Evolutionary conservation across 2,888 invertebrate species (phyloP), one percentile per base, ranked within the genome.

Genomic region (Brenthis hecate): DNA sequence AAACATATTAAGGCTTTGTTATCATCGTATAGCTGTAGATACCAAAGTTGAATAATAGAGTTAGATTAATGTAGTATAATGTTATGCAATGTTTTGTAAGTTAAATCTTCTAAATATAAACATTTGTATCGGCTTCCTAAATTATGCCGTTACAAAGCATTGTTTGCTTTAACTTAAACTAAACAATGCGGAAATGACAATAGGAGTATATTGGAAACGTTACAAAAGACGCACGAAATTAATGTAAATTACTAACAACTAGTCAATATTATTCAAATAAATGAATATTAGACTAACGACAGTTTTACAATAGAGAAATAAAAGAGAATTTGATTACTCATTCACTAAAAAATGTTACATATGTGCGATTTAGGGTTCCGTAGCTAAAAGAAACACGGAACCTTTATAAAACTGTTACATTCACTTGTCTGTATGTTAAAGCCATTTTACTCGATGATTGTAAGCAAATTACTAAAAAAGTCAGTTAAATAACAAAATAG

Each of bases 1-100:
- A 69, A 67, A 66, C 65, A 66, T 72, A 61, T 68, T 66, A 69
- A 55, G 60, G 47, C 62, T 67, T 66, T 69, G 65, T 58, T 69
- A 69, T 60, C 62, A 72, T 66, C 61, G 56, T 56, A 57, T 23
- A 11, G 11, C 32, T 50, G 14, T 55, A 32, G 61, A 57, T 53
- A 56, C 36, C 23, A 6, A 64, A 54, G 58, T 58, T 64, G 58
- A 68, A 68, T 65, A 68, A 43, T 58, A 28, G 11, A 14, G 53
- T 58, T 32, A 48, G 55, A 64, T 68, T 60, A 64, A 58, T 64
- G 68, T 64, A 53, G 47, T 4, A 28, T 28, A 28, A 28, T 28
- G 28, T 28, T 28, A 48, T 36, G 13, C 61, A 32, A 0, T 19
- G 19, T 14, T 19, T 14, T 36, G 62, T 14, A 53, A 53, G 32